phyloP scores from a whole-genome alignment of 2,888 invertebrate species.

The Brachynemurus nebulosus region DNA sequence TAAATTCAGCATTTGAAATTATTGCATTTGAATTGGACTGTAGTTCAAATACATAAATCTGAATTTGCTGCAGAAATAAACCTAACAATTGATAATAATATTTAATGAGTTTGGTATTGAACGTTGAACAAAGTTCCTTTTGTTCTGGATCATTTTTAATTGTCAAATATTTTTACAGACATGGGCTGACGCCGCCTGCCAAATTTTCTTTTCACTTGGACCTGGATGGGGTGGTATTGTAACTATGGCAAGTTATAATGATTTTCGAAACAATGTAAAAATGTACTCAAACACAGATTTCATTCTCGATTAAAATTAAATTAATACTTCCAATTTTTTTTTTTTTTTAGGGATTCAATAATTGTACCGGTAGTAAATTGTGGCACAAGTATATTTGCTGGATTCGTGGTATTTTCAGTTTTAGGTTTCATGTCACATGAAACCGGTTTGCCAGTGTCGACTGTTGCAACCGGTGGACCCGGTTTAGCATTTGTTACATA shows the following conservation, averaged over 20 bases:
- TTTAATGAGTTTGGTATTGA: too few species aligned
- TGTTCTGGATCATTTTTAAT: too few species aligned
- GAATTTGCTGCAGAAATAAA: too few species aligned
- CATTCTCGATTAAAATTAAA: too few species aligned
- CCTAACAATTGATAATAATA: too few species aligned
- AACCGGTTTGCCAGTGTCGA: slow-evolving; percentile 56
- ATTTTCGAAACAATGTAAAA: slow-evolving; percentile 59
- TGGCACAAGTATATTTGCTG: slow-evolving; percentile 63
- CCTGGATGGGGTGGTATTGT: slow-evolving; percentile 77
- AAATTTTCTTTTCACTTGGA: slow-evolving; percentile 83
- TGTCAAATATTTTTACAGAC: slow-evolving; percentile 51
- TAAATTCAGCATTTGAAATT: too few species aligned
- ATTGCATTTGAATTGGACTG: too few species aligned
- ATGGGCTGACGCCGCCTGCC: slow-evolving; percentile 88
- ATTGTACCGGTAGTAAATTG: slow-evolving; percentile 58
- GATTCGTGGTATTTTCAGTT: slow-evolving; percentile 68
- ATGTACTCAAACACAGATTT: too few species aligned
- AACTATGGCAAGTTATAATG: slow-evolving; percentile 74
- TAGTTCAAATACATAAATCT: too few species aligned
- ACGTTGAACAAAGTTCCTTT: too few species aligned
- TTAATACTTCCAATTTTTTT: neutral
- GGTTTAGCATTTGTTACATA: slow-evolving; percentile 68
- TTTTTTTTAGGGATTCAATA: slow-evolving; percentile 46
- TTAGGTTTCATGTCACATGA: slow-evolving; percentile 58
- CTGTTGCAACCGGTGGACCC: slow-evolving; percentile 67